phyloP scores from a whole-genome alignment of 2,888 invertebrate species.

The Eugnorisma glareosa region DNA sequence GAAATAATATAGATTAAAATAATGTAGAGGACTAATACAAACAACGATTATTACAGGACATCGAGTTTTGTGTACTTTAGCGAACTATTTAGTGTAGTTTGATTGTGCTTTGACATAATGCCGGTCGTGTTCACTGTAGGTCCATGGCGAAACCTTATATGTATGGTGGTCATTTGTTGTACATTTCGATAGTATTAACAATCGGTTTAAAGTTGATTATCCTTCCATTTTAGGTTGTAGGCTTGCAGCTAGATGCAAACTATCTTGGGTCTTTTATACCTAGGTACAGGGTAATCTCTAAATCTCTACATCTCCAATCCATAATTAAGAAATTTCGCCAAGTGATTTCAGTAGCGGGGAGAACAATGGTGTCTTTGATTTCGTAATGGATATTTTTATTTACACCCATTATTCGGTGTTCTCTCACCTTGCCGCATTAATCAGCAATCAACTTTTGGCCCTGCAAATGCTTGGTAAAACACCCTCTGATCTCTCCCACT shows the following conservation, averaged over 20 bases:
- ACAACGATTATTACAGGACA: constrained; percentile 39
- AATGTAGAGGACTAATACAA: constrained; percentile 34
- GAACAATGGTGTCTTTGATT: not conserved
- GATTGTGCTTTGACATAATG: constrained; percentile 32
- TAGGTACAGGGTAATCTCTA: not conserved
- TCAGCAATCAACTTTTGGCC: not conserved
- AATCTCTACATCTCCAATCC: too few species aligned
- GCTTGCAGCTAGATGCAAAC: not conserved
- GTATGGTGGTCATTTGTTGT: not conserved
- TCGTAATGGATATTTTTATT: not conserved
- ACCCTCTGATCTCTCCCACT: not conserved
- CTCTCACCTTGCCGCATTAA: not conserved
- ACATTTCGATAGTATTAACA: not conserved
- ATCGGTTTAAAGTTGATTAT: not conserved
- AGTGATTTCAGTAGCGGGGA: too few species aligned
- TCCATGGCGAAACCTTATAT: constrained; percentile 23
- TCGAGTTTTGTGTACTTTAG: constrained; percentile 20
- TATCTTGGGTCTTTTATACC: not conserved
- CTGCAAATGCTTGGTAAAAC: not conserved
- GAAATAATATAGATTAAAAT: constrained; percentile 51
- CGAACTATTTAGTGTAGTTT: constrained; percentile 32
- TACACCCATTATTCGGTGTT: not conserved
- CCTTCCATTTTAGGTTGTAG: not conserved
- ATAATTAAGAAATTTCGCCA: too few species aligned
- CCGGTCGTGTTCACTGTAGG: not conserved